Evolutionary conservation across 2,888 invertebrate species (phyloP), one percentile per base, ranked within the genome.

Genomic region (Drosophila paramelanica): DNA sequence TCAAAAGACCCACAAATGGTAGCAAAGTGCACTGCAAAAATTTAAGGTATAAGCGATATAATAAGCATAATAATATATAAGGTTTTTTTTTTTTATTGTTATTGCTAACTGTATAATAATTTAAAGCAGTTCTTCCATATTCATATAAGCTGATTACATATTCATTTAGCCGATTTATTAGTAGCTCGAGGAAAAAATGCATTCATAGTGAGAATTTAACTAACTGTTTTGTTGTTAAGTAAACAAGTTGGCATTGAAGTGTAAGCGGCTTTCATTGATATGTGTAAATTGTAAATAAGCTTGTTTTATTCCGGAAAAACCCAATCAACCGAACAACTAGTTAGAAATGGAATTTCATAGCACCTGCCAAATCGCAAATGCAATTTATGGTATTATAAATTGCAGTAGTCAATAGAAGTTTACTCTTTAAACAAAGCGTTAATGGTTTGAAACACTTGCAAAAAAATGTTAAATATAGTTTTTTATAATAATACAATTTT

Each of bases 281-380:
- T 50, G n/a, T n/a, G 69, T 57, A 4, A 49, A 55, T 23, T 39
- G 33, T 25, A 8, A 42, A 31, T 31, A 14, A 33, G 14, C 5
- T 25, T 14, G 45, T 45, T 65, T 27, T 41, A n/a, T 45, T 10
- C 13, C n/a, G 39, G 66, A 38, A 58, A 66, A 45, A 13, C 47
- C 45, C 0, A 52, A 36, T 38, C 5, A 41, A 14, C 10, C 45
- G 25, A 11, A 31, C 11, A 36, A 39, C 31, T 10, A 33, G 47
- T 5, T 46, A 4, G 17, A 4, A 14, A 11, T 41, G 17, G 53
- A 55, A 55, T 67, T 52, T n/a, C n/a, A 14, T 14, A 13, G 11
- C 31, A 66, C 14, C 38, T 46, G 38, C 38, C 1, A 4, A 51
- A 39, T 51, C 14, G 14, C 36, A 4, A 36, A 20, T 36, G 14